Evolutionary conservation across 2,888 invertebrate species (phyloP).

Genomic region (Ethmia dodecea): DNA sequence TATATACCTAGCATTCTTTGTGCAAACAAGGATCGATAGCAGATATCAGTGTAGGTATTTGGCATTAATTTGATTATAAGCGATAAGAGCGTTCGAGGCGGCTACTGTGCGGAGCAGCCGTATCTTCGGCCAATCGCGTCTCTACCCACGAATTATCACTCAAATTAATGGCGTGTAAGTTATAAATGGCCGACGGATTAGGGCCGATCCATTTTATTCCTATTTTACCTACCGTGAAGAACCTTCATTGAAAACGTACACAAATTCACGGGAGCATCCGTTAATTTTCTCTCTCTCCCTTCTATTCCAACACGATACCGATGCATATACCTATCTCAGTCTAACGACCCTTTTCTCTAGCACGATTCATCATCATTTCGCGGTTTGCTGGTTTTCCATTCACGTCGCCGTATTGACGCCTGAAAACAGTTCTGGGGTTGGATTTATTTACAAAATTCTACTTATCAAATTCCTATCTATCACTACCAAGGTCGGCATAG

Average conservation of each 20-base stretch:
- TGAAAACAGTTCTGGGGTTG: conserved; percentile 29
- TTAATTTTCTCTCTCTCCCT: conserved; percentile 60
- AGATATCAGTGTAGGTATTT: conserved; percentile 7
- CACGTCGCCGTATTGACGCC: conserved; percentile 44
- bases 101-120: conserved; percentile 43
- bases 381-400: conserved; percentile 75
- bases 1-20: too few relatives aligned
- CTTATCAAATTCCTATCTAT: neutral
- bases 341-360: conserved; percentile 55
- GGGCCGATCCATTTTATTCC: conserved; percentile 73
- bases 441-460: conserved; percentile 24
- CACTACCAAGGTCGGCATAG: neutral
- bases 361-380: conserved; percentile 77
- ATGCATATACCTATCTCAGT: conserved; percentile 39
- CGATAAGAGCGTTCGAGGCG: conserved; percentile 11
- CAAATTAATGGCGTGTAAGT: conserved; percentile 77
- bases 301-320: conserved; percentile 36
- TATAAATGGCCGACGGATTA: conserved; percentile 75
- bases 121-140: conserved; percentile 66
- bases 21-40: too few relatives aligned
- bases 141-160: conserved; percentile 69
- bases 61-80: conserved; percentile 13
- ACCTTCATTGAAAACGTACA: conserved; percentile 76
- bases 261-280: conserved; percentile 72
- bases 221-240: conserved; percentile 76